phyloP scores from a whole-genome alignment of 2,888 invertebrate species.

The Blastobasis adustella region DNA sequence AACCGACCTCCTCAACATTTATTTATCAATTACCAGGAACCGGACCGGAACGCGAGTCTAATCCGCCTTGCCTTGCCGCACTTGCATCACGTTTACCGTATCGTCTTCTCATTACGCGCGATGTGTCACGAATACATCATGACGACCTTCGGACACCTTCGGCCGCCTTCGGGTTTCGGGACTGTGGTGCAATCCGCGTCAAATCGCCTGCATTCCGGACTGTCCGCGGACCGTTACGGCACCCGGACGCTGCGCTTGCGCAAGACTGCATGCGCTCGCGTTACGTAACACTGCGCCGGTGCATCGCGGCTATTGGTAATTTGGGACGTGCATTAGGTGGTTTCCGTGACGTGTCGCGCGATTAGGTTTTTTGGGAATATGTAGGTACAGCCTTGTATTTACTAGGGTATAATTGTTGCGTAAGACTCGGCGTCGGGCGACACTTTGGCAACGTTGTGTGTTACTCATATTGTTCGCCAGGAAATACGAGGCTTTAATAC shows the following conservation, averaged over 20 bases:
- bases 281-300: slow-evolving; percentile 49
- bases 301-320: slow-evolving; percentile 35
- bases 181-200: slow-evolving; percentile 56
- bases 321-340: slow-evolving; percentile 15
- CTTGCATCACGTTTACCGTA: neutral
- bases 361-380: too few relatives aligned
- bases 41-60: too few relatives aligned
- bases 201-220: slow-evolving; percentile 66
- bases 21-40: too few relatives aligned
- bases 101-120: neutral
- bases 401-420: too few relatives aligned
- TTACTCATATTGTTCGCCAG: too few relatives aligned
- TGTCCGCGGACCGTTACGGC: slow-evolving; percentile 60
- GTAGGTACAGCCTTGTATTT: too few relatives aligned
- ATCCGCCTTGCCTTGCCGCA: neutral
- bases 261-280: slow-evolving; percentile 50
- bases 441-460: too few relatives aligned
- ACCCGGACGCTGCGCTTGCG: slow-evolving; percentile 62
- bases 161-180: slow-evolving; percentile 14
- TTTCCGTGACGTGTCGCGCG: neutral
- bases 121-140: neutral
- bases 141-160: neutral
- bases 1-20: too few relatives aligned
- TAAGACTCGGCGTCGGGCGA: too few relatives aligned
- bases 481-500: too few relatives aligned